A percentile compares a stretch with the other conserved stretches of the same genome.
These are phyloP conservation scores for Crotalus viridis DNA, from an alignment of 2,113 vertebrate genomes.

Conservation along the genomic window DNA sequence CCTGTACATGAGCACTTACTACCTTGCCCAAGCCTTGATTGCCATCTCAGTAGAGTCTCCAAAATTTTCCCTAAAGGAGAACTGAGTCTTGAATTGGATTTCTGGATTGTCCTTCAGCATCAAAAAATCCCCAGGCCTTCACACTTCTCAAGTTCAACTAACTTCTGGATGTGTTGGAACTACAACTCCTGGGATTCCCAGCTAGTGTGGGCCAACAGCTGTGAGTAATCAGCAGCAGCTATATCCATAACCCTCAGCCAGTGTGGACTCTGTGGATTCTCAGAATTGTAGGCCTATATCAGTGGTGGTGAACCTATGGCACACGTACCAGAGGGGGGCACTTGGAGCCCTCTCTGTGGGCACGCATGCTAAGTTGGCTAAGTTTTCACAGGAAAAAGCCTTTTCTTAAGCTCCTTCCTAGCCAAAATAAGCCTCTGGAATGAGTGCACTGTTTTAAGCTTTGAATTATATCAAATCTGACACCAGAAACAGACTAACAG, in stretches of 20 bases:
- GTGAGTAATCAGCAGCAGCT: not conserved
- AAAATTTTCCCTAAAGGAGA: not conserved
- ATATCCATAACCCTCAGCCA: not conserved
- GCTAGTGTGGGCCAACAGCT: not conserved
- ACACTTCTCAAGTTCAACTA: too few relatives aligned
- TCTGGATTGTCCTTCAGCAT: not conserved
- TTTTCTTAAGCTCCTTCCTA: too few relatives aligned
- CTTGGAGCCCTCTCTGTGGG: too few relatives aligned
- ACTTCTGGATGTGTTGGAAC: not conserved
- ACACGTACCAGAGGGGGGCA: too few relatives aligned
- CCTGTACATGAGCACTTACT: constrained; percentile 80
- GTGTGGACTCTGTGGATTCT: not conserved
- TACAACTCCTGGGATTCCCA: not conserved
- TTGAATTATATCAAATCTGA: too few relatives aligned
- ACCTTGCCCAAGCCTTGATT: constrained; percentile 78
- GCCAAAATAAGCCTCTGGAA: too few relatives aligned
- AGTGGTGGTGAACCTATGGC: too few relatives aligned
- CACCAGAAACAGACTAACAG: too few relatives aligned
- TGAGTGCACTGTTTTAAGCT: too few relatives aligned
- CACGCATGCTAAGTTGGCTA: too few relatives aligned
- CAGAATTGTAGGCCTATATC: not conserved
- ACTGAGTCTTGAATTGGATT: not conserved
- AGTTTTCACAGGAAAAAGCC: too few relatives aligned
- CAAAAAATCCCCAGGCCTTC: not conserved
- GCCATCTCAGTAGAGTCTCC: constrained; percentile 39